Base-by-base conservation (phyloP, 2,113 vertebrate genomes). In the Nothobranchius furzeri region DNA sequence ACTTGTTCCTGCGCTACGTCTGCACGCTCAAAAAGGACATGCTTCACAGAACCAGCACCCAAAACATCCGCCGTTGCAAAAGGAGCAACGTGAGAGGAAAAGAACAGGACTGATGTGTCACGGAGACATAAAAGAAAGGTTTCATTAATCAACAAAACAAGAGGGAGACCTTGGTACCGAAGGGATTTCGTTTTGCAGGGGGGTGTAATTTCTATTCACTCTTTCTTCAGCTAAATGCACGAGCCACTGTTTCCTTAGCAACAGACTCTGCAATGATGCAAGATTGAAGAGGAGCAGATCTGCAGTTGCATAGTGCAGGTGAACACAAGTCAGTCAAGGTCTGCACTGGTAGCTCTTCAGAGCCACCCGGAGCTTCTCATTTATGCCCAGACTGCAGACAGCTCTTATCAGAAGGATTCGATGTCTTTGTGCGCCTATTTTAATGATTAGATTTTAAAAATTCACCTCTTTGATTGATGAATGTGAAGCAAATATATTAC, bases 191-290 rank as follows among this genome's bases (percentile, higher is more conserved):
- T 84, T 85, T 82, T 65, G 64, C 70, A 63, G 70, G 75, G 65
- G 17, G 70, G 64, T 79, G 54, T 76, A 52, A 81, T 87, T 88
- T 90, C 75, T 87, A 76, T 78, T 88, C 85, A 82, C 68, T 84
- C 70, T 70, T 83, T 84, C 81, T 75, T 79, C 75, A 77, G 83
- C 73, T 83, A 87, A 87, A 92, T 84, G 82, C 86, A 88, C 60
- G 84, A 90, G 82, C 87, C 76, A 62, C 85, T 60, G 81, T 91
- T 94, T 93, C 70, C 93, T 91, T 91, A 92, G 93, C 93, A 93
- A 93, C 93, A 91, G 91, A 82, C 87, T 89, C 88, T 69, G 91
- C 88, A 88, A 88, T 90, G 91, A 92, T 89, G 87, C 88, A 87
- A 79, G 85, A 88, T 70, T 79, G 87, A 90, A 83, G 84, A 85